Base-by-base conservation (phyloP, 23 tunicate species). In the Trididemnum clinides region DNA sequence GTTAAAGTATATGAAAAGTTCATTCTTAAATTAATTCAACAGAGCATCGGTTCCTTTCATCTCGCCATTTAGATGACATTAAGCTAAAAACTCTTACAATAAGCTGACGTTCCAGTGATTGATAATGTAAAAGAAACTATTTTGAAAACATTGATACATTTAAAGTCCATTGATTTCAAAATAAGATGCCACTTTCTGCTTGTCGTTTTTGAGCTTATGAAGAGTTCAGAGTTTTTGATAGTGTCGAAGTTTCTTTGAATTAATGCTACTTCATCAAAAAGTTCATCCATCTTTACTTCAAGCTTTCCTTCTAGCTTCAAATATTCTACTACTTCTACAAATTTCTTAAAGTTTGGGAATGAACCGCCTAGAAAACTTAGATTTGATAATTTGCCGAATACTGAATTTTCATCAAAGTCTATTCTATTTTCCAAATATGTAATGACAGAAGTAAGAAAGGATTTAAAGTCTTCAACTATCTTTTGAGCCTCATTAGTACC, bases 361-460 rank as follows among this genome's bases (percentile, higher is more conserved):
- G 27, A 21, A 59, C 26, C 27, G 21, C 6, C 27, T 21, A 59
- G 21, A 59, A 59, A 21, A 59, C 69, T 15, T 15, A 59, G 26
- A 4, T 59, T 59, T 59, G 69, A 59, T 59, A 59, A 59, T 59
- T 59, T 59, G 18, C 69, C 69, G 21, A 59, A 59, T 59, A 26
- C 21, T 59, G 69, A 59, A 15, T 59, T 21, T 59, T 59, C 27
- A 59, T 59, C 69, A 59, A 59, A 59, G 69, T 59, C 27, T 4
- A 59, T 59, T 15, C 21, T 59, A 12, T 21, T 59, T 59, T 59
- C 69, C 27, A 59, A 59, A 59, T 59, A 59, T 4, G 27, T 59
- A 4, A 59, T 59, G 18, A 26, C 69, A 15, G 69, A 59, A 21
- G 5, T 15, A 21, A 59, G 27, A 59, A 59, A 59, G 18, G 21